Percentiles rank a stretch among this genome's conserved stretches.
These are phyloP conservation scores for Rhinichthys osculus DNA, from an alignment of 2,797 vertebrate genomes.

Conservation along the genomic window DNA sequence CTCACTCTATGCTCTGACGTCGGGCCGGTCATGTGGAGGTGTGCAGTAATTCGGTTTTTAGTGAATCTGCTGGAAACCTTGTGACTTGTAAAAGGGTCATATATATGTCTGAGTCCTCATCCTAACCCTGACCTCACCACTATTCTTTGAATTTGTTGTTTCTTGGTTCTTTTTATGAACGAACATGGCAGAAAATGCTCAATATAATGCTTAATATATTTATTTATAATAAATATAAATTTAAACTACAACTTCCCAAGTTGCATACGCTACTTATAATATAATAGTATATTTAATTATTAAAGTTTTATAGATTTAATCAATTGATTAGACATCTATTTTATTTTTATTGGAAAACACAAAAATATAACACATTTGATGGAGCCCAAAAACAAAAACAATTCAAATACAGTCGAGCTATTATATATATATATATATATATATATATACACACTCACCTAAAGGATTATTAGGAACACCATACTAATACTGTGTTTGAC, in stretches of 20 bases:
- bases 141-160: neutral
- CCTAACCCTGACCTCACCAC: constrained; percentile 8
- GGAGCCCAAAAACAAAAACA: neutral
- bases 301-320: neutral
- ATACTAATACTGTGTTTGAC: no score
- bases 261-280: neutral
- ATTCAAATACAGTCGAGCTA: no score
- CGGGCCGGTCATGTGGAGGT: constrained; percentile 54
- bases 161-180: neutral
- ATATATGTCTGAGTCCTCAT: constrained; percentile 23
- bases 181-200: neutral
- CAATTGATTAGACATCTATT: neutral
- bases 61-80: constrained; percentile 53
- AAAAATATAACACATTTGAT: neutral
- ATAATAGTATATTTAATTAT: neutral
- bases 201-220: neutral
- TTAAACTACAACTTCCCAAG: neutral
- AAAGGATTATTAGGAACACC: no score
- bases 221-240: neutral
- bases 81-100: constrained; percentile 53
- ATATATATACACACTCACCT: no score
- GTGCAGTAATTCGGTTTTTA: constrained; percentile 52
- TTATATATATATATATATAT: no score
- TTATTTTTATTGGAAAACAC: neutral
- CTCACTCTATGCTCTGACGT: constrained; percentile 28